phyloP scores from a whole-genome alignment of 2,888 invertebrate genomes.

The Diarsia dahlii region DNA sequence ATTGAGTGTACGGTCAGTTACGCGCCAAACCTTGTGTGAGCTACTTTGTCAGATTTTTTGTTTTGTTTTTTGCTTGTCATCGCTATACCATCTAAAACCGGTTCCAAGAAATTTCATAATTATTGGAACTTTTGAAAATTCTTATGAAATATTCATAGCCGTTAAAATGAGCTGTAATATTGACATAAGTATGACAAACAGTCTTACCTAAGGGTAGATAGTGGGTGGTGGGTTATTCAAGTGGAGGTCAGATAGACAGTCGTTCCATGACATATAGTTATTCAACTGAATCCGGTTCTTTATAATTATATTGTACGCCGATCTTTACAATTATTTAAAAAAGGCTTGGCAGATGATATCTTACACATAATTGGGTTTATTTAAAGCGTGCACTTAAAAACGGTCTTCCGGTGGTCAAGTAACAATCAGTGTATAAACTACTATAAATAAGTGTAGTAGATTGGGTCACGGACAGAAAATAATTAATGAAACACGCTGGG shows the following conservation, averaged over 20 bases:
- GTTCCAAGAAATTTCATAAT: constrained; percentile 37
- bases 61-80: constrained; percentile 1
- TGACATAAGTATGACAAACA: neutral
- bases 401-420: constrained; percentile 11
- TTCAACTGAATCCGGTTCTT: neutral
- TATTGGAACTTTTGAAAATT: constrained; percentile 14
- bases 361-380: constrained; percentile 10
- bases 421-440: neutral
- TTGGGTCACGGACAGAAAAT: constrained; percentile 24
- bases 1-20: neutral
- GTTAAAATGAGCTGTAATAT: neutral
- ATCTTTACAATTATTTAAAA: no score
- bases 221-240: neutral
- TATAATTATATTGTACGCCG: no score
- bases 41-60: neutral
- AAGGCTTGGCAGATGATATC: no score
- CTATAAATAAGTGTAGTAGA: neutral
- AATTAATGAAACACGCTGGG: constrained; percentile 12
- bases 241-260: neutral
- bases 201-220: neutral
- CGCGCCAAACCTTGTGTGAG: constrained; percentile 7
- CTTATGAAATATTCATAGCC: constrained; percentile 32
- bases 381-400: neutral
- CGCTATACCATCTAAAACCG: constrained; percentile 5
- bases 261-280: neutral